Conservation (phyloP, 2,888 invertebrate species). For the Steinernema hermaphroditum region DNA sequence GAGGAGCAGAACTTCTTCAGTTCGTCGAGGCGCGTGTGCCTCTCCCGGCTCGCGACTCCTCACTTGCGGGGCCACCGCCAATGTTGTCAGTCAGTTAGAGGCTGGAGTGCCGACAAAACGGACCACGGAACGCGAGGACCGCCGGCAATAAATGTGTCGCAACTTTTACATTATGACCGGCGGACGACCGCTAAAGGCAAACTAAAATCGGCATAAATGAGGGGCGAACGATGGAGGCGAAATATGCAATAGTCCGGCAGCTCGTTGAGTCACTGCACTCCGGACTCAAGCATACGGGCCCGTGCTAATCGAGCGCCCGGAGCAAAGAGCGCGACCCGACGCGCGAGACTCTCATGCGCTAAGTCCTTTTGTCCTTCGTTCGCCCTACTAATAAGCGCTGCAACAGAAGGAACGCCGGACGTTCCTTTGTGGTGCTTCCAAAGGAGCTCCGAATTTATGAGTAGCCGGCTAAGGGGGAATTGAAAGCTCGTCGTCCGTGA, state of each 20-base stretch:
- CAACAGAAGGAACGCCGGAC: no score
- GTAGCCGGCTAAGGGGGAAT: no score
- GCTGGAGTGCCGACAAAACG: slow-evolving; percentile 3
- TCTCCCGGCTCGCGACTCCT: background rate
- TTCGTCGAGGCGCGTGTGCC: background rate
- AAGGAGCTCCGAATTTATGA: no score
- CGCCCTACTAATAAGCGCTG: slow-evolving; percentile 5
- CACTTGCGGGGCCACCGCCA: slow-evolving; percentile 10
- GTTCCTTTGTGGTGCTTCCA: no score
- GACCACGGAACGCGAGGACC: background rate
- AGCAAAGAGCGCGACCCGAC: slow-evolving; percentile 27
- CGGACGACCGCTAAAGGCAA: slow-evolving; percentile 5
- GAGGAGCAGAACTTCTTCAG: background rate
- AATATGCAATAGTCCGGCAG: slow-evolving; percentile 22
- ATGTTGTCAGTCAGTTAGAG: slow-evolving; percentile 19
- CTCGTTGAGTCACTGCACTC: no score
- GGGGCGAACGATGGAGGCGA: slow-evolving; percentile 19
- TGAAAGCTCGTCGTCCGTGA: no score
- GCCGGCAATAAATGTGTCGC: slow-evolving; percentile 27
- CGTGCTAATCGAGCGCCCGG: slow-evolving; percentile 18
- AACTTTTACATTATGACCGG: slow-evolving; percentile 29
- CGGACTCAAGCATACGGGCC: no score
- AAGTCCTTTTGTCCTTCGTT: slow-evolving; percentile 25
- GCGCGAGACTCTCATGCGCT: slow-evolving; percentile 3
- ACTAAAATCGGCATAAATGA: slow-evolving; percentile 20